Conservation (phyloP, 2,113 vertebrate species). For the Antigone vipio region DNA sequence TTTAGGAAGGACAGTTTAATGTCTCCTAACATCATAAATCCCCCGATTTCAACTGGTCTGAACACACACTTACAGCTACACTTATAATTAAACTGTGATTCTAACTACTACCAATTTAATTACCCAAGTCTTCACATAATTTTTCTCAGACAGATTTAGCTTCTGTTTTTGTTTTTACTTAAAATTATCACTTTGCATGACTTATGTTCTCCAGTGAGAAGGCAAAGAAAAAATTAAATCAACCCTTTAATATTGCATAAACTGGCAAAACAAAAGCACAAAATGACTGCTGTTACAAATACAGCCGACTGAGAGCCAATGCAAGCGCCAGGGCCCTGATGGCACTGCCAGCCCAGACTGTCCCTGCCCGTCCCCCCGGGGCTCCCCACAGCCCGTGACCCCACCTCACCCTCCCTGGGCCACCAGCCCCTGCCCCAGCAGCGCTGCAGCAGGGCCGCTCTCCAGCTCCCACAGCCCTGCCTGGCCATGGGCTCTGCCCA, state of each 20-base stretch:
- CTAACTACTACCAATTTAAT: constrained; percentile 1
- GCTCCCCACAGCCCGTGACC: too few species aligned
- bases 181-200: background rate
- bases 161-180: background rate
- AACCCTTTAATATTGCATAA: background rate
- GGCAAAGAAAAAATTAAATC: background rate
- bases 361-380: background rate
- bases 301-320: background rate
- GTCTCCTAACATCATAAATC: background rate
- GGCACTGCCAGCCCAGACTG: background rate
- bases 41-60: background rate
- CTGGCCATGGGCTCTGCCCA: rapidly evolving
- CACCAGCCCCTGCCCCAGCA: background rate
- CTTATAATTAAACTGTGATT: constrained; percentile 9
- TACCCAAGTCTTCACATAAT: background rate
- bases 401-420: rapidly evolving
- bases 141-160: constrained; percentile 10
- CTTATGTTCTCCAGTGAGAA: background rate
- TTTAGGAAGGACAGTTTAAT: constrained; percentile 7
- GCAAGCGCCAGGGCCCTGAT: too few species aligned
- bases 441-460: rapidly evolving
- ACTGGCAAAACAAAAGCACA: background rate
- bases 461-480: background rate
- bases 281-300: background rate
- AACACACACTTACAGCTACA: background rate